These are phyloP conservation scores for Gallinago jamesoni DNA, from an alignment of 2,113 vertebrate species.

Conservation along the genomic window DNA sequence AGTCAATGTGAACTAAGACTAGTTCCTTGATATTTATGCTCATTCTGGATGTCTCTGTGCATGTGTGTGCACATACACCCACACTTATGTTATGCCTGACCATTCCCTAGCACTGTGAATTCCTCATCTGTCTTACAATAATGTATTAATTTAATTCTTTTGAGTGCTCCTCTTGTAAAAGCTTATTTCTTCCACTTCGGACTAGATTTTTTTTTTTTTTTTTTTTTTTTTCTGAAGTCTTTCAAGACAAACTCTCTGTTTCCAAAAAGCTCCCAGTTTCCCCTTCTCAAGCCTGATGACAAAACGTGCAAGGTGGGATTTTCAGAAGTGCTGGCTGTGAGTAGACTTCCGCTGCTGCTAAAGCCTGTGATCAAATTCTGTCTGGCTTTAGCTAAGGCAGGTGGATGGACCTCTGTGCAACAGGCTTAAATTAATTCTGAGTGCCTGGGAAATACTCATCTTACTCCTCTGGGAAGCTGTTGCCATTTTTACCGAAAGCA, in stretches of 20 bases:
- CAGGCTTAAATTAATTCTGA: neutral
- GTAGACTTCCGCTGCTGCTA: neutral
- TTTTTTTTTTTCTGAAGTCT: neutral
- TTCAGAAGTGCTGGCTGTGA: neutral
- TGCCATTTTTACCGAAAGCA: neutral
- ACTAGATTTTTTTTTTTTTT: neutral
- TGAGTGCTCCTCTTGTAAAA: neutral
- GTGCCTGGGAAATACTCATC: neutral
- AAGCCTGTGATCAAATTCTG: neutral
- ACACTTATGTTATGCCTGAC: neutral
- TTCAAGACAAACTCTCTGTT: neutral
- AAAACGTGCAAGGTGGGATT: neutral
- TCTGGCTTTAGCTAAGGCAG: neutral
- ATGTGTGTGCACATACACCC: fast-evolving
- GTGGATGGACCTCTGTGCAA: neutral
- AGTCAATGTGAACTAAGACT: neutral
- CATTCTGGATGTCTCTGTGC: neutral
- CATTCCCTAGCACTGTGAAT: neutral
- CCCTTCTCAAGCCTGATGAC: neutral
- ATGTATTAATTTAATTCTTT: neutral
- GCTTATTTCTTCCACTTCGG: neutral
- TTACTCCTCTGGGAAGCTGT: neutral
- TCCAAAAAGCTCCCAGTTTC: neutral
- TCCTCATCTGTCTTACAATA: neutral
- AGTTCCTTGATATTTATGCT: neutral